Evolutionary conservation across 2,797 vertebrate species (phyloP), one percentile per base, ranked within the genome.

Genomic region (Alcedo atthis): DNA sequence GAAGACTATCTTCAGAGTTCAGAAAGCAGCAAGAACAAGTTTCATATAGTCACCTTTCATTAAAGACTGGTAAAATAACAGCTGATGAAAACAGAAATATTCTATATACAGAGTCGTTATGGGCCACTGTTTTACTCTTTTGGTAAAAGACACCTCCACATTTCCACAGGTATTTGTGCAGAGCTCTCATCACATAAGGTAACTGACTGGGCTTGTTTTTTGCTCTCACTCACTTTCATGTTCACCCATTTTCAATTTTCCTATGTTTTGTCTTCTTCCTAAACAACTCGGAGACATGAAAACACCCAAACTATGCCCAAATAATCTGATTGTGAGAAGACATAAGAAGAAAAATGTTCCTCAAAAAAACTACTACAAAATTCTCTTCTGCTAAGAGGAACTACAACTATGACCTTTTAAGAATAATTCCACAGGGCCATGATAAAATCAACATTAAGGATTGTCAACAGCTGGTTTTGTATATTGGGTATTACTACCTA

Each of bases 51-150:
- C 30, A n/a, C 10, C 21, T 64, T 57, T 80, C 57, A 58, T 55
- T 75, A 53, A 75, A 66, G 24, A 61, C 4, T 43, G 14, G 9
- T 66, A 73, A 93, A 92, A 57, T 7, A 88, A 43, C 8, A 61
- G 5, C 21, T 30, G 30, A 64, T 6, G 2, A 43, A 87, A 92
- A 73, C 3, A 54, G 10, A 66, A 81, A 20, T 37, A 54, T 9
- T 2, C 2, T 3, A 17, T 13, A 48, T 15, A 33, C 2, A 8
- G 1, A 63, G 33, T 12, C 68, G 12, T 62, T 55, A 63, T 1
- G 20, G 37, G 43, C 7, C 33, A 61, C 15, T 11, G 19, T 57
- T 87, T 59, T 58, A 42, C 19, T 70, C 8, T 25, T 66, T 37
- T 28, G 24, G 67, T 40, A 89, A 74, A 69, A 43, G 5, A 54